Conservation (phyloP, 2,888 invertebrate genomes). For the Agrotis clavis region DNA sequence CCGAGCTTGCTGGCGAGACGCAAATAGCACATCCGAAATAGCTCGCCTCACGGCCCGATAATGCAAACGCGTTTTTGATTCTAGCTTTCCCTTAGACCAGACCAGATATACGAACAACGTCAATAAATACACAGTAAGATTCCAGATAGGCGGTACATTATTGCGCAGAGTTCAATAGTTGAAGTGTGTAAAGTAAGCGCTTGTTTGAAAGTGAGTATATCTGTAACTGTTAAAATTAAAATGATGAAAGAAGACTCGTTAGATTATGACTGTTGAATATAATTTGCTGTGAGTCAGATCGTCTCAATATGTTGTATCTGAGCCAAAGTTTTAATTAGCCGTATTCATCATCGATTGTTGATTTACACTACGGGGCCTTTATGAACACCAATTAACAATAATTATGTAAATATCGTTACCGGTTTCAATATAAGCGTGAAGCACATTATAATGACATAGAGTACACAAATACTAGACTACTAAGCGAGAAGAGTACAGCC, state of each 20-base stretch:
- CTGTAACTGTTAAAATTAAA: constrained; percentile 52
- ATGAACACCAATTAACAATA: constrained; percentile 21
- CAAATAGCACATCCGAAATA: constrained; percentile 89
- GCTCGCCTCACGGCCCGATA: constrained; percentile 88
- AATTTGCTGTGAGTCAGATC: constrained; percentile 75
- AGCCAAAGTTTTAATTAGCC: constrained; percentile 81
- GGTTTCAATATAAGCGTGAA: constrained; percentile 78
- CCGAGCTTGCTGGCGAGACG: constrained; percentile 88
- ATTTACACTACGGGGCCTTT: constrained; percentile 57
- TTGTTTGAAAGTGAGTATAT: constrained; percentile 41
- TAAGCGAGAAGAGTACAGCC: constrained; percentile 86
- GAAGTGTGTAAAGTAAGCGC: constrained; percentile 19
- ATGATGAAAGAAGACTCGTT: constrained; percentile 52
- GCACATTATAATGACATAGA: constrained; percentile 76
- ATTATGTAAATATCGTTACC: constrained; percentile 44
- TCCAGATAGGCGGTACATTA: constrained; percentile 40
- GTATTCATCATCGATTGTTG: constrained; percentile 75
- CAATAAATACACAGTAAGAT: constrained; percentile 52
- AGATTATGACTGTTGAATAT: constrained; percentile 60
- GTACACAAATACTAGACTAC: constrained; percentile 78
- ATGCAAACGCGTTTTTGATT: constrained; percentile 89
- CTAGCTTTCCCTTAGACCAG: constrained; percentile 81
- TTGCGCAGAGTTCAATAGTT: constrained; percentile 24
- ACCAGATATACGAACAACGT: constrained; percentile 71
- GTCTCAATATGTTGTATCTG: constrained; percentile 73